Evolutionary conservation across 1,140 invertebrate genomes (phyloP).

Genomic region (Atta texana): DNA sequence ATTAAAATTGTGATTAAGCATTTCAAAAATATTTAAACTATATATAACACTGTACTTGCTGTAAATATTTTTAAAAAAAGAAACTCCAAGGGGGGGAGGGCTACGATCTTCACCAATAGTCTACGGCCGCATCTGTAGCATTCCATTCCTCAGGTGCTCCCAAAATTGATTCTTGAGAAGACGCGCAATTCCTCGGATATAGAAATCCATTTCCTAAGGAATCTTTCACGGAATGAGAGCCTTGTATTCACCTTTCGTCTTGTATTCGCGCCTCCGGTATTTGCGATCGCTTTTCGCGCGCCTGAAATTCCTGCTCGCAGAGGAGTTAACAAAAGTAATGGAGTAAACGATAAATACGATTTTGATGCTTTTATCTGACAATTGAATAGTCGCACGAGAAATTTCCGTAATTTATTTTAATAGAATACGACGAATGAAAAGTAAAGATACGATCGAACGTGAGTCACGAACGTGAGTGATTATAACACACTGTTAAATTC

Average conservation of each 20-base stretch:
- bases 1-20: no score
- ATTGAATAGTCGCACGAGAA: not conserved
- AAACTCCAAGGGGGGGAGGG: no score
- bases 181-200: slow-evolving; percentile 27
- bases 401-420: not conserved
- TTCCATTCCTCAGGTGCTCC: not conserved
- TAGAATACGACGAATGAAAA: not conserved
- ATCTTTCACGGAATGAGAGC: not conserved
- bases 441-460: not conserved
- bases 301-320: not conserved
- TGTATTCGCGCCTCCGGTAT: not conserved
- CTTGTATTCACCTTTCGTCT: not conserved
- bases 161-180: slow-evolving; percentile 18
- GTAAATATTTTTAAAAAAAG: no score
- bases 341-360: not conserved
- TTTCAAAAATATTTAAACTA: no score
- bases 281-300: not conserved
- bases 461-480: not conserved
- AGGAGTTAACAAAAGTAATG: not conserved
- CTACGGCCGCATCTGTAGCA: no score
- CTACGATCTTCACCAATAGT: no score
- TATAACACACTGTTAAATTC: not conserved
- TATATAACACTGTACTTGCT: no score
- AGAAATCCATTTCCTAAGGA: slow-evolving; percentile 34
- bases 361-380: not conserved